Conservation (phyloP, 2,797 vertebrate genomes). For the Todus mexicanus region DNA sequence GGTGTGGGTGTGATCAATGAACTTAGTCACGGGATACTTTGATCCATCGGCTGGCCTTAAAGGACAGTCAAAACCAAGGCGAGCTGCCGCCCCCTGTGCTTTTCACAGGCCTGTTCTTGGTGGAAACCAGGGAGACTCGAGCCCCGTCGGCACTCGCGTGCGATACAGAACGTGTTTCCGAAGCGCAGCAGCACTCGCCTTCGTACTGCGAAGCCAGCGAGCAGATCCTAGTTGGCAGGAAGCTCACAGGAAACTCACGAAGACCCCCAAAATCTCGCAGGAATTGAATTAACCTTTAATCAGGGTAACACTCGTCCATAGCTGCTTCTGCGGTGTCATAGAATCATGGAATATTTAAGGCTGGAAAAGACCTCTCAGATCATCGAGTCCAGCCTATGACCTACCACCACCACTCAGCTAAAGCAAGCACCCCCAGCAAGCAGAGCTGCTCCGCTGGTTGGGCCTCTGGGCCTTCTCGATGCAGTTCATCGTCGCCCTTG, state of each 20-base stretch:
- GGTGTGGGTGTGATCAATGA: constrained; percentile 46
- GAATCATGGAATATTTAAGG: too few species aligned
- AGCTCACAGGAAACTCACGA: constrained; percentile 38
- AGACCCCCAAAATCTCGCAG: constrained; percentile 19
- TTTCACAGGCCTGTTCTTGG: constrained; percentile 52
- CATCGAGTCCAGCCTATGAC: too few species aligned
- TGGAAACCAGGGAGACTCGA: constrained; percentile 53
- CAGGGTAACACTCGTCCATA: not conserved
- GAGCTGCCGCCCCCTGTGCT: constrained; percentile 34
- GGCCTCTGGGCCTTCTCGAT: not conserved
- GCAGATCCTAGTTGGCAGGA: constrained; percentile 22
- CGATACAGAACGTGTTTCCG: constrained; percentile 44
- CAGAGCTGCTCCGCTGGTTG: rapidly evolving
- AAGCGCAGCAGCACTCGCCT: constrained; percentile 55
- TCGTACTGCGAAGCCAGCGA: constrained; percentile 39
- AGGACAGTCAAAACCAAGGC: constrained; percentile 13
- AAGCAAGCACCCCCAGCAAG: too few species aligned
- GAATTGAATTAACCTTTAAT: constrained; percentile 50
- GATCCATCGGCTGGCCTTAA: constrained; percentile 37
- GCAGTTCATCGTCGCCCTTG: not conserved
- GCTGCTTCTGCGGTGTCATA: not conserved
- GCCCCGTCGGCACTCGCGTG: constrained; percentile 30
- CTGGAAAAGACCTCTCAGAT: too few species aligned
- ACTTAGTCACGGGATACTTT: constrained; percentile 44
- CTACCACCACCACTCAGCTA: too few species aligned